Base-by-base conservation (phyloP, 2,797 vertebrate species). In the Cyprinella venusta region DNA sequence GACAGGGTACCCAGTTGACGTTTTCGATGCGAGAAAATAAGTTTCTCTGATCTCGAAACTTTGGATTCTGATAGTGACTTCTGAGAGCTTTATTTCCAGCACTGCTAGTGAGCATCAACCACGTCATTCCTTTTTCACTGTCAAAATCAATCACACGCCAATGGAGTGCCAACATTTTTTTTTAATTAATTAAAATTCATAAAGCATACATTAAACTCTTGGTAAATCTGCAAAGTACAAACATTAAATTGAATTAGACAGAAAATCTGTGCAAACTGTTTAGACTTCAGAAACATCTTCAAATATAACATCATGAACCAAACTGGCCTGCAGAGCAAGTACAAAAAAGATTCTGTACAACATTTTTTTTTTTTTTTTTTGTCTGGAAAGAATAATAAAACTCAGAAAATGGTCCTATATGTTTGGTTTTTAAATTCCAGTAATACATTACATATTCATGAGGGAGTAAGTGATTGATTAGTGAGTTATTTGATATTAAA, bases 261-360 rank as follows among this genome's bases (percentile, higher is more conserved):
- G 54, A 64, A 81, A 86, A 30, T 30, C 26, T 30, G 26, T 30
- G 26, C 26, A 30, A 30, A 30, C 26, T 30, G 26, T 30, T 30
- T 30, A 30, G 26, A 30, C 26, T 30, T 30, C 26, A 30, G 26
- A 30, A 30, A 30, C 26, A 30, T 30, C 26, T 30, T 30, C 26
- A 30, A 30, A 30, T 30, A 30, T 30, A 30, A 30, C 26, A 30
- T 30, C 26, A 30, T 30, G 26, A 30, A 30, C 45, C 54, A 65
- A 86, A 88, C 81, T 78, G 76, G 70, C 77, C 84, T 85, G 77
- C 79, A 88, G 74, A 48, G 77, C 74, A 82, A 79, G 81, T 81
- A 86, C 38, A 86, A 84, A 81, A 83, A 59, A 67, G 71, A 74
- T 40, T 69, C 30, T 76, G 52, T 72, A 83, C 83, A 89, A 18